These are phyloP conservation scores for Onychostruthus taczanowskii DNA, from an alignment of 2,113 vertebrate species.

Conservation along the genomic window DNA sequence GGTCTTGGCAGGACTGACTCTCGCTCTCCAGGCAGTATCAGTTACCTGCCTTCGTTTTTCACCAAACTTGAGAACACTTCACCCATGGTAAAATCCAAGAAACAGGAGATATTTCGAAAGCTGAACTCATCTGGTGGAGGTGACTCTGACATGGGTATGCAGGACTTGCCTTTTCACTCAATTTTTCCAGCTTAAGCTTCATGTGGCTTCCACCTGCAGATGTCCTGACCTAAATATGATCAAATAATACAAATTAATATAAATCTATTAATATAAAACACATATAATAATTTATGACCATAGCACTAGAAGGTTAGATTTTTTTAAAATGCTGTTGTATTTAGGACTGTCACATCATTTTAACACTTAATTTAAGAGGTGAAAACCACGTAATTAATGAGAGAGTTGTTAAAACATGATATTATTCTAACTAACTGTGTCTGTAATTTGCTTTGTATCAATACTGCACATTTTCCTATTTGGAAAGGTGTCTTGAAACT, in stretches of 20 bases:
- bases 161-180: conserved; percentile 55
- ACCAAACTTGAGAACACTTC: conserved; percentile 97
- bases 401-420: not conserved
- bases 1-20: conserved; percentile 85
- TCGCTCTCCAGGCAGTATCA: conserved; percentile 89
- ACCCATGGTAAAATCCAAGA: conserved; percentile 97
- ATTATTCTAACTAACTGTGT: not conserved
- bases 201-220: not conserved
- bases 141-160: conserved; percentile 98
- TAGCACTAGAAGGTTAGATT: not conserved
- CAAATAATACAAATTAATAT: not conserved
- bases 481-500: not conserved
- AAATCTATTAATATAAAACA: not conserved
- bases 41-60: conserved; percentile 95
- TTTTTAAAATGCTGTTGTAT: not conserved
- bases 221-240: not conserved
- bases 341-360: not conserved
- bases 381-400: not conserved
- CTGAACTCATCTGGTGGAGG: conserved; percentile 94
- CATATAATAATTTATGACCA: not conserved
- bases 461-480: not conserved
- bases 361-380: not conserved
- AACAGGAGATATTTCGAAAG: conserved; percentile 99
- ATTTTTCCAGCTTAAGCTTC: not conserved
- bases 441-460: not conserved